Percentiles rank a stretch among this genome's conserved stretches.
Evolutionary conservation across 2,113 vertebrate genomes (phyloP).

Genomic region (Anser brachyrhynchus): DNA sequence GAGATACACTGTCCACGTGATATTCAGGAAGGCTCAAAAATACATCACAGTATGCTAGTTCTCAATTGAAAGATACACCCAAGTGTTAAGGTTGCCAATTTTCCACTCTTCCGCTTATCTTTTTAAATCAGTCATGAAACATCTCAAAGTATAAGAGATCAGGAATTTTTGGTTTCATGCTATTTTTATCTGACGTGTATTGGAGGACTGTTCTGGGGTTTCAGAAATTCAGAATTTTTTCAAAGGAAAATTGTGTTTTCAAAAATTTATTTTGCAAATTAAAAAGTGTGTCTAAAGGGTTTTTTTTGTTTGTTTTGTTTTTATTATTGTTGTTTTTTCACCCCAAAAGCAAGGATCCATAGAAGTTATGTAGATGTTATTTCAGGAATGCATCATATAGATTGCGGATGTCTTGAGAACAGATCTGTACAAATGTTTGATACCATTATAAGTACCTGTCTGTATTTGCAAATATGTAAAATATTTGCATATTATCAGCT

Average conservation of each 20-base stretch:
- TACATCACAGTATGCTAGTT: constrained; percentile 14
- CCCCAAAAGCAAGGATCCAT: background rate
- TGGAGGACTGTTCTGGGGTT: background rate
- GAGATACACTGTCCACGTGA: background rate
- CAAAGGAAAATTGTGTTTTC: background rate
- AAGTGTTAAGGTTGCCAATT: constrained; percentile 41
- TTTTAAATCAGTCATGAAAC: constrained; percentile 36
- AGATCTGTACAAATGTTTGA: background rate
- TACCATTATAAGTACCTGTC: background rate
- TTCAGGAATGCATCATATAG: background rate
- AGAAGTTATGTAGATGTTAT: background rate
- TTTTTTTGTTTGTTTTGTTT: background rate
- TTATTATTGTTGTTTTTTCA: too few relatives aligned
- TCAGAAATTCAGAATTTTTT: background rate
- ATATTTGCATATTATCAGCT: background rate
- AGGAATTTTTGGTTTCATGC: background rate
- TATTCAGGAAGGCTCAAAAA: constrained; percentile 24
- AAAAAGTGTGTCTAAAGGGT: background rate
- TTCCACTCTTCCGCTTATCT: constrained; percentile 32
- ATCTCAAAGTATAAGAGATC: constrained; percentile 2
- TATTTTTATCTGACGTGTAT: background rate
- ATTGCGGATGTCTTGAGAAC: background rate
- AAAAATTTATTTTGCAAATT: background rate
- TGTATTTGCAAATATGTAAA: background rate
- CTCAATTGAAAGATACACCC: background rate